phyloP scores from a whole-genome alignment of 2,888 invertebrate genomes.

The Chrysopilus asiliformis region DNA sequence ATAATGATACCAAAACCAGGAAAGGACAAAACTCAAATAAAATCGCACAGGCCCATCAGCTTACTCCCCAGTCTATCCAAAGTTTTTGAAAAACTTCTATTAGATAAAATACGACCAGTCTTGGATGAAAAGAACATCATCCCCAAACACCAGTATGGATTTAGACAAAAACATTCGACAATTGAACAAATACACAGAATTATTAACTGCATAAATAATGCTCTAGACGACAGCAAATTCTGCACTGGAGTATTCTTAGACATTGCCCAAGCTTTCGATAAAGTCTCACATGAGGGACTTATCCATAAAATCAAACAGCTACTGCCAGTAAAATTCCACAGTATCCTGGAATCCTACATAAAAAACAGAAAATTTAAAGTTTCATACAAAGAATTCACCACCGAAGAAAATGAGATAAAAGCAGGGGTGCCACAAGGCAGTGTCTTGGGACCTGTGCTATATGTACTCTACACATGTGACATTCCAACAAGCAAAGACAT shows the following conservation, averaged over 20 bases:
- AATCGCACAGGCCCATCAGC: no score
- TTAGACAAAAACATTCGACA: background rate
- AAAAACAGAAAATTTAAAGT: background rate
- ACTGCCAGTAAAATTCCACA: no score
- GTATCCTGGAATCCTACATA: background rate
- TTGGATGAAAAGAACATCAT: background rate
- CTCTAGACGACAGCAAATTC: background rate
- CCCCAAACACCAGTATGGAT: background rate
- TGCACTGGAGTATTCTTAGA: background rate
- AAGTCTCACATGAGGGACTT: slow-evolving; percentile 3
- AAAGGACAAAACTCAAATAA: no score
- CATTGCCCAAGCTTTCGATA: no score
- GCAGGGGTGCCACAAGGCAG: background rate
- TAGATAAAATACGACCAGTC: background rate
- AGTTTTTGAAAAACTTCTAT: no score
- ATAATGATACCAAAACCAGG: background rate
- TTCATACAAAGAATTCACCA: background rate
- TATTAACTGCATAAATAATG: background rate
- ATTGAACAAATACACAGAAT: background rate
- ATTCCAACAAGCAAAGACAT: no score
- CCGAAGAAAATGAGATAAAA: background rate
- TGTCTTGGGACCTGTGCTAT: background rate
- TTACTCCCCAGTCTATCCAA: no score
- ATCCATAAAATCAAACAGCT: no score
- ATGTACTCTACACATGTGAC: background rate